Base-by-base conservation (phyloP, 2,797 vertebrate species). In the Melopsittacus undulatus region DNA sequence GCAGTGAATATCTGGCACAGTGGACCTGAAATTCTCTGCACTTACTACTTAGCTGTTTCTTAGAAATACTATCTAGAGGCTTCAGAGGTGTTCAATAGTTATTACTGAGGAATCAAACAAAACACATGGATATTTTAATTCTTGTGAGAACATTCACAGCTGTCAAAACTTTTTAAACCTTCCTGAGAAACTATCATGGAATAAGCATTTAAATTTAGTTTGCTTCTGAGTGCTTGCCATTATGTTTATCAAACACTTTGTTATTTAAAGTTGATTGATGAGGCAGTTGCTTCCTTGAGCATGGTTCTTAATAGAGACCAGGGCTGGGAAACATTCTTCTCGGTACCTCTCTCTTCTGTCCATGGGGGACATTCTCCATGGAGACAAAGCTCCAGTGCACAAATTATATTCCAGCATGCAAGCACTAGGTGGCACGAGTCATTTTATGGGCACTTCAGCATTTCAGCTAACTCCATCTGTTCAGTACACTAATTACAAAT, bases 391-490 rank as follows among this genome's bases (percentile, higher is more conserved):
- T 52, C 51, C 57, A 11, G 45, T 83, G 45, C 88, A 5, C 24
- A 93, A 69, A 92, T 81, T 67, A 32, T 83, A 73, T 79, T 75
- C 42, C 29, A 70, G 21, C 1, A 3, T 49, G 63, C 23, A 82
- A 67, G 62, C 70, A 56, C 13, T 57, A 83, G 67, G 54, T 70
- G 63, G 49, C 42, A 83, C 4, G 1, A 89, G 62, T 69, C 29
- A 61, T 90, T 95, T 95, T 91, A 88, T 24, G 43, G 84, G 21
- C n/a, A 69, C 59, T 78, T 89, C 73, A 62, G 27, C 83, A 70
- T 94, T 80, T 91, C 29, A 68, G 30, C 77, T 87, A 61, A 57
- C 70, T 95, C 92, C 90, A 86, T 92, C 92, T 94, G 87, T 88
- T 92, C 92, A 69, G 27, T 69, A 59, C 30, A 19, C 14, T 26